Conservation (phyloP, 1,140 invertebrate species). For the Ceratosolen fusciceps region DNA sequence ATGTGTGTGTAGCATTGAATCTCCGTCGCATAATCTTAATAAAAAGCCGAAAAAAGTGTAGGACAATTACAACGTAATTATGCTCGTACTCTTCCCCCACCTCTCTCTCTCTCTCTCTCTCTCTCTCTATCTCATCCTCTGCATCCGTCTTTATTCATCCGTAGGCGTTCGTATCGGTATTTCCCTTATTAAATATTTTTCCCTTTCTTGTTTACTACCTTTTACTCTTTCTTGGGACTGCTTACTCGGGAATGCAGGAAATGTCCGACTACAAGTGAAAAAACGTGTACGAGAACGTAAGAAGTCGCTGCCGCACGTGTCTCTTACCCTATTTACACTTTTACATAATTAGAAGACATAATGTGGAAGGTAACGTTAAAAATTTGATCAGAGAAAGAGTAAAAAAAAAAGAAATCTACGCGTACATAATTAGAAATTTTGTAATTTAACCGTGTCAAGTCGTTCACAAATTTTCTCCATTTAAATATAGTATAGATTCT, state of each 20-base stretch:
- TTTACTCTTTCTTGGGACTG: background rate
- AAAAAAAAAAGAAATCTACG: no score
- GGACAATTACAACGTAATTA: background rate
- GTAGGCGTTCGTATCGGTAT: no score
- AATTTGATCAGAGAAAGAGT: no score
- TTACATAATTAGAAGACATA: background rate
- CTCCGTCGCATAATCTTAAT: background rate
- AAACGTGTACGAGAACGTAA: constrained; percentile 15
- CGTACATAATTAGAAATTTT: no score
- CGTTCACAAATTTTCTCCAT: background rate
- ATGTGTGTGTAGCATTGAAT: no score
- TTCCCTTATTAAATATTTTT: background rate
- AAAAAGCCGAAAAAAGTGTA: background rate
- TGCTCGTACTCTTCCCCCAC: background rate
- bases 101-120: background rate
- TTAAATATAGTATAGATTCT: background rate
- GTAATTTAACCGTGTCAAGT: no score
- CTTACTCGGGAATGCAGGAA: constrained; percentile 20
- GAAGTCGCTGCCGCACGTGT: background rate
- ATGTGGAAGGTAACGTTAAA: background rate
- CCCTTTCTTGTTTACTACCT: background rate
- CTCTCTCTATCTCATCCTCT: background rate
- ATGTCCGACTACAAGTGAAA: background rate
- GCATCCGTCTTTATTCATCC: background rate
- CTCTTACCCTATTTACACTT: constrained; percentile 28